phyloP scores from a whole-genome alignment of 2,113 vertebrate genomes.

The Struthio camelus region DNA sequence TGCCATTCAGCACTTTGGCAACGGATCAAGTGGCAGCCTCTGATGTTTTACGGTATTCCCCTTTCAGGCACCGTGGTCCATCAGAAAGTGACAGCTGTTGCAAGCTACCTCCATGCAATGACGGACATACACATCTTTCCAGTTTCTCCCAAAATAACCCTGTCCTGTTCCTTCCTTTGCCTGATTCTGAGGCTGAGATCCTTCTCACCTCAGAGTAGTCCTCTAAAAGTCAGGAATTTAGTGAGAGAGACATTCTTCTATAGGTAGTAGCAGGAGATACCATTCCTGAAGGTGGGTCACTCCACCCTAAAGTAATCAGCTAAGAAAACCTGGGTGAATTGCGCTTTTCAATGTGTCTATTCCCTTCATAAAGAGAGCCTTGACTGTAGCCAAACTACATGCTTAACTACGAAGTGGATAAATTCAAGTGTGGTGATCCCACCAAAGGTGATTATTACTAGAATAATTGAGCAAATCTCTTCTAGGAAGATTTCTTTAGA shows the following conservation, averaged over 20 bases:
- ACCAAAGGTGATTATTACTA: neutral
- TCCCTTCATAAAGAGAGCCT: accelerated
- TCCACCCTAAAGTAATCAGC: neutral
- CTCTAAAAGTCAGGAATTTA: neutral
- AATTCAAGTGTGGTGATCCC: neutral
- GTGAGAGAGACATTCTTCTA: neutral
- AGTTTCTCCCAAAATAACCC: neutral
- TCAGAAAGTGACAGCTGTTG: neutral
- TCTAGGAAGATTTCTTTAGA: neutral
- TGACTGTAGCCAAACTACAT: neutral
- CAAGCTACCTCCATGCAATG: neutral
- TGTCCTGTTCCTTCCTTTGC: neutral
- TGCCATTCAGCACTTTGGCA: slow-evolving; percentile 40
- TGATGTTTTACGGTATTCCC: neutral
- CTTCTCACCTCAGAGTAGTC: neutral
- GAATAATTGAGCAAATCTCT: neutral
- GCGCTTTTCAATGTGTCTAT: neutral
- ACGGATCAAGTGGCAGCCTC: slow-evolving; percentile 32
- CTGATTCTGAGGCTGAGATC: neutral
- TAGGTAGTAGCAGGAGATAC: neutral
- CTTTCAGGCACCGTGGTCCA: neutral
- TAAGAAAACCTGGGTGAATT: neutral
- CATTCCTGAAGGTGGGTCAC: neutral
- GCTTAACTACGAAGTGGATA: neutral
- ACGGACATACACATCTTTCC: neutral